These are phyloP conservation scores for Noturus placidus DNA, from an alignment of 2,113 vertebrate species.

Conservation along the genomic window DNA sequence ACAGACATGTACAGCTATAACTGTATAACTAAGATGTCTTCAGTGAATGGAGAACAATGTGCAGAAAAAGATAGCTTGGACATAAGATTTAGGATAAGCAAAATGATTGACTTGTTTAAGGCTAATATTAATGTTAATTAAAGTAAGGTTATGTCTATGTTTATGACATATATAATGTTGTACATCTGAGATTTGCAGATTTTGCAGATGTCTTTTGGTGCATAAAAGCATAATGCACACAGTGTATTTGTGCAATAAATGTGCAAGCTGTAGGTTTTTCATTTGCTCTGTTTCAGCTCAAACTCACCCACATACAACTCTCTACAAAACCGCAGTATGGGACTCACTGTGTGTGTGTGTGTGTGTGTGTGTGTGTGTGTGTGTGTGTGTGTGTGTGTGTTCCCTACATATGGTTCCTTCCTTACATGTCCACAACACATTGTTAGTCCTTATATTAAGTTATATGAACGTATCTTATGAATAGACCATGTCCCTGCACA, in stretches of 20 bases:
- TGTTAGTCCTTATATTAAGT: not conserved
- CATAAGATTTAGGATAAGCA: not conserved
- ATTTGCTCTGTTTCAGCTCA: not conserved
- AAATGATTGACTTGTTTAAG: not conserved
- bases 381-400: not conserved
- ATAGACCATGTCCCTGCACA: not conserved
- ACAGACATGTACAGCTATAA: not conserved
- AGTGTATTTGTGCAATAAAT: not conserved
- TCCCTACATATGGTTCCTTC: not conserved
- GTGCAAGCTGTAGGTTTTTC: constrained; percentile 2
- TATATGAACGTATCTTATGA: not conserved
- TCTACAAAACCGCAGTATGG: not conserved
- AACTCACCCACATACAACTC: constrained; percentile 15
- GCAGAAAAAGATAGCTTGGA: not conserved
- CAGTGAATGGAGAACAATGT: not conserved
- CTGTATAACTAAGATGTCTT: not conserved
- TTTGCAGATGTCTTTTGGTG: not conserved
- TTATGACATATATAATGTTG: not conserved
- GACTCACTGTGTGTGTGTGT: constrained; percentile 1
- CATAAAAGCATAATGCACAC: not conserved
- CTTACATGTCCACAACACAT: not conserved
- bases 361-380: not conserved
- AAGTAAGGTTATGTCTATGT: not conserved
- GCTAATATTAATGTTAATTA: not conserved
- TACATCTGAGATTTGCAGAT: not conserved